These are phyloP conservation scores for Heliothis virescens DNA, from an alignment of 1,140 invertebrate genomes.

Conservation along the genomic window DNA sequence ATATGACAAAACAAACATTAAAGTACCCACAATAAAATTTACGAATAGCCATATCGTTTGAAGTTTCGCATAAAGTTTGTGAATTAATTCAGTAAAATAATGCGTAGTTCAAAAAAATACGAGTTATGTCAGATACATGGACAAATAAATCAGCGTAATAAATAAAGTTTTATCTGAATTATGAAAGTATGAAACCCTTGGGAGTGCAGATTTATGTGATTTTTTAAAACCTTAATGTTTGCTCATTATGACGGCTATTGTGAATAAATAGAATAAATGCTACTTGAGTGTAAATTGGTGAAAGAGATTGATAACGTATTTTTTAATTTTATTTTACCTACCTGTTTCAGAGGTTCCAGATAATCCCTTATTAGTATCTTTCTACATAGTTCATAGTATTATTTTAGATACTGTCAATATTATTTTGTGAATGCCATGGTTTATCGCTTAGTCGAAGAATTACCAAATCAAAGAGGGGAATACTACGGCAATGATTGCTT, in stretches of 20 bases:
- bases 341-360: too few relatives aligned
- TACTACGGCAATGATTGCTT: too few relatives aligned
- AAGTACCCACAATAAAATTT: slow-evolving; percentile 7
- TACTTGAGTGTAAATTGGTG: too few relatives aligned
- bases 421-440: too few relatives aligned
- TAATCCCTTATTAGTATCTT: too few relatives aligned
- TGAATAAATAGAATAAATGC: too few relatives aligned
- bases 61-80: slow-evolving; percentile 17
- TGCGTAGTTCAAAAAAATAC: slow-evolving; percentile 32
- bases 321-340: too few relatives aligned
- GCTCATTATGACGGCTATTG: slow-evolving; percentile 32
- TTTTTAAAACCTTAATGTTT: slow-evolving; percentile 45
- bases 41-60: slow-evolving; percentile 2
- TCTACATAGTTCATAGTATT: too few relatives aligned
- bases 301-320: too few relatives aligned
- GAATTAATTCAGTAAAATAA: slow-evolving; percentile 44
- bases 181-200: slow-evolving; percentile 56
- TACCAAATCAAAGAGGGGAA: too few relatives aligned
- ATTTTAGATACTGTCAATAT: too few relatives aligned
- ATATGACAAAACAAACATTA: not conserved
- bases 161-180: slow-evolving; percentile 69
- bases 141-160: slow-evolving; percentile 65
- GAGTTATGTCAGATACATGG: slow-evolving; percentile 47
- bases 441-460: too few relatives aligned
- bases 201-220: slow-evolving; percentile 64